phyloP scores from a whole-genome alignment of 2,113 vertebrate species.

The Guaruba guarouba region DNA sequence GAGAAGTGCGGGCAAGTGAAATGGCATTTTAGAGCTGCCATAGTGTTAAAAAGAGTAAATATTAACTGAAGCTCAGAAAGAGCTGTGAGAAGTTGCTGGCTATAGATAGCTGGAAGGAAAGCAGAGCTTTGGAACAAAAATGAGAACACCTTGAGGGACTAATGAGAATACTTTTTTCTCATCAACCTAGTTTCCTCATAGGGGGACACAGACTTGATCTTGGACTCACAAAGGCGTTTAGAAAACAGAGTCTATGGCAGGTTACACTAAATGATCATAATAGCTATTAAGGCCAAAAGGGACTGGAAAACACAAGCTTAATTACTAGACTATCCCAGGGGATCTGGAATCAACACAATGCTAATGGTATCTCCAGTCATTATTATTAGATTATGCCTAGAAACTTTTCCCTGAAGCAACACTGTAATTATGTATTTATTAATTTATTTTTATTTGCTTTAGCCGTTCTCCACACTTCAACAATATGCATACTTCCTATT shows the following conservation, averaged over 20 bases:
- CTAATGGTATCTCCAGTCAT: background rate
- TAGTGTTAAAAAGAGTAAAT: background rate
- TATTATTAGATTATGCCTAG: constrained; percentile 27
- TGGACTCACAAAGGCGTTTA: background rate
- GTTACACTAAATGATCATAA: background rate
- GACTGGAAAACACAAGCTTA: constrained; percentile 33
- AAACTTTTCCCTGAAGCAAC: constrained; percentile 30
- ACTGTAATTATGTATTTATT: constrained; percentile 39
- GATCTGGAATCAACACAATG: constrained; percentile 1
- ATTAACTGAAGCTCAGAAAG: background rate
- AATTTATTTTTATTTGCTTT: constrained; percentile 31
- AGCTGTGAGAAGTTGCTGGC: background rate
- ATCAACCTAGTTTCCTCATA: background rate
- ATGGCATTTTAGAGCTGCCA: background rate
- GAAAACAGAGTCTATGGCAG: background rate
- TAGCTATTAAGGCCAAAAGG: constrained; percentile 23
- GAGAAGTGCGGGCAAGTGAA: background rate
- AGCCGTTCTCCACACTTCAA: background rate
- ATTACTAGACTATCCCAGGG: constrained; percentile 18
- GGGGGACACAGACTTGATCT: background rate
- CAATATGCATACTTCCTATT: background rate
- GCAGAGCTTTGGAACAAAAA: background rate
- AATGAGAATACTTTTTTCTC: background rate
- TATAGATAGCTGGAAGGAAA: background rate
- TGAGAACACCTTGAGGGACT: background rate